Evolutionary conservation across 2,113 vertebrate species (phyloP), one percentile per base, ranked within the genome.

Genomic region (Pelecanus crispus): DNA sequence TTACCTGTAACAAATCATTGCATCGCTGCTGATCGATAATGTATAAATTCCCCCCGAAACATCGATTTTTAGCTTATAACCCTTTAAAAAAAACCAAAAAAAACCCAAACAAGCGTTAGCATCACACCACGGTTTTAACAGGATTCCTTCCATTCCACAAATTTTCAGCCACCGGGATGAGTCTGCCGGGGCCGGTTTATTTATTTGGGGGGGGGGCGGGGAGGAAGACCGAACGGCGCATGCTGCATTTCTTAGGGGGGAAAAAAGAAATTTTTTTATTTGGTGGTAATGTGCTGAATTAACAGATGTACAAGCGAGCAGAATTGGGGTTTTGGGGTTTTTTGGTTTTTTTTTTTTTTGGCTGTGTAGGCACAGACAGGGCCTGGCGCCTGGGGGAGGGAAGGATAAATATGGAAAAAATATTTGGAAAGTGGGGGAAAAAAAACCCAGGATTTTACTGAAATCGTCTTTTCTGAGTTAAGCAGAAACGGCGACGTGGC

Each of bases 191-290:
- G 22, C 1, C 1, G 1, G 8, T 47, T 44, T 13, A 20, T 31
- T 84, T 36, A 9, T 66, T 62, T 53, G 22, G 56, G 84, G 53
- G 15, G 24, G n/a, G n/a, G n/a, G n/a, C n/a, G n/a, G n/a, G n/a
- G n/a, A n/a, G n/a, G n/a, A n/a, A n/a, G 22, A 47, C 16, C 0
- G 2, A 77, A n/a, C 0, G 6, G 52, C 0, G 5, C 7, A 6
- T 0, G 26, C 11, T 19, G 47, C 2, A 0, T 42, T 42, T 42
- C 19, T n/a, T 49, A 44, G n/a, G n/a, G n/a, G n/a, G n/a, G n/a
- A n/a, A n/a, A n/a, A n/a, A n/a, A n/a, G n/a, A n/a, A n/a, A n/a
- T n/a, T n/a, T n/a, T 12, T 67, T 79, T 44, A 45, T 55, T 34
- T 56, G 47, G 22, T 24, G 28, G 15, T 10, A 38, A 38, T 4